A percentile compares a stretch with the other conserved stretches of the same genome.
Conservation (phyloP, 1,140 invertebrate species). For the Heliconius melpomene region DNA sequence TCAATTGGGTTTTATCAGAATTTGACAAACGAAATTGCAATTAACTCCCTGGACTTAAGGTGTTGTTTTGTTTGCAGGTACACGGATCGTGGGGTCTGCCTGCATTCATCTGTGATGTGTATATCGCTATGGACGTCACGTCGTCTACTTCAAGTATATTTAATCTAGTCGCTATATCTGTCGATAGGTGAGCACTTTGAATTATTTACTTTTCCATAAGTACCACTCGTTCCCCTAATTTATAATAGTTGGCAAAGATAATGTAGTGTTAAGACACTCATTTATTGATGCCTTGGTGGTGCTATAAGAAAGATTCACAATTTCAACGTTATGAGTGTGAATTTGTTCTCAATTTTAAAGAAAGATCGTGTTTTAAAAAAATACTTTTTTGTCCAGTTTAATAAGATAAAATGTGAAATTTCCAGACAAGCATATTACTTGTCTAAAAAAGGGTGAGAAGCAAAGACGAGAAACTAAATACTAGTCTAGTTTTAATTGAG, state of each 20-base stretch:
- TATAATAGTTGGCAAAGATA: not conserved
- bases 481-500: no score
- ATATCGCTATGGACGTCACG: conserved; percentile 99
- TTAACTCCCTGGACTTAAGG: conserved; percentile 9
- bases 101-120: conserved; percentile 97
- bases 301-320: no score
- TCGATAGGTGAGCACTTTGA: conserved; percentile 91
- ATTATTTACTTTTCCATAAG: not conserved
- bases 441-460: no score
- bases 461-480: no score
- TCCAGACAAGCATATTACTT: no score
- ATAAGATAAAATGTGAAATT: not conserved
- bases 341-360: not conserved
- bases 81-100: conserved; percentile 94
- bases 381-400: not conserved
- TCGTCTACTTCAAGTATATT: conserved; percentile 99
- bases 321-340: not conserved
- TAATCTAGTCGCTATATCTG: conserved; percentile 97
- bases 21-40: conserved; percentile 5
- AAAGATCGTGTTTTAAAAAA: not conserved
- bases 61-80: conserved; percentile 83
- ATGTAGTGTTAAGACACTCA: not conserved
- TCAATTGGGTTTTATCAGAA: conserved; percentile 20
- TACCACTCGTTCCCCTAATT: not conserved
- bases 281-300: not conserved